Evolutionary conservation across 2,797 vertebrate genomes (phyloP).

Genomic region (Iguana delicatissima): DNA sequence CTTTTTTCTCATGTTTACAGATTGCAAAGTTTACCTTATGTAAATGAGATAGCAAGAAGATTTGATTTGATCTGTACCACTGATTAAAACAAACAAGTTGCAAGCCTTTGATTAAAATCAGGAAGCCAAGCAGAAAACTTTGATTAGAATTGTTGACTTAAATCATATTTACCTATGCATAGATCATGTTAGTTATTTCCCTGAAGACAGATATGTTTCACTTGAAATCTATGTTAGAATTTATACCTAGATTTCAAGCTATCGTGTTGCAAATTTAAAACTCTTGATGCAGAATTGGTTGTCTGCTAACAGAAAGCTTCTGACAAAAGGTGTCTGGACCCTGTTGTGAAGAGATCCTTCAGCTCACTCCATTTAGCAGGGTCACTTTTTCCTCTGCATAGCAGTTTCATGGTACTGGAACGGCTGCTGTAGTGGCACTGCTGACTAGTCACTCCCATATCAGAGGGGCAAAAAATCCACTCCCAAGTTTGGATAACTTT

Average conservation of each 20-base stretch:
- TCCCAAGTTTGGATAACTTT: neutral
- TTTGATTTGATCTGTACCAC: neutral
- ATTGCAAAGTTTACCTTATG: neutral
- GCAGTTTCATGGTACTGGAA: neutral
- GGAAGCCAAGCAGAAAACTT: conserved; percentile 11
- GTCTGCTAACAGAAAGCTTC: neutral
- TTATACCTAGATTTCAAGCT: neutral
- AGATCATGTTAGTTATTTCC: neutral
- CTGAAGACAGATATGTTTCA: neutral
- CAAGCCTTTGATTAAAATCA: conserved; percentile 17
- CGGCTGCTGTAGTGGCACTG: neutral
- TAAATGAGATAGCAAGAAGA: neutral
- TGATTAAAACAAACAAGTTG: conserved; percentile 22
- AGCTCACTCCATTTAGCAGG: neutral
- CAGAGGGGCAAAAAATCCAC: neutral
- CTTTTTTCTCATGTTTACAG: conserved; percentile 20
- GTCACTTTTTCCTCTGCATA: neutral
- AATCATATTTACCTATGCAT: neutral
- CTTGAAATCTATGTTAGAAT: neutral
- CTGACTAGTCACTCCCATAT: neutral
- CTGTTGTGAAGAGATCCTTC: neutral
- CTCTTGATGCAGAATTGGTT: neutral
- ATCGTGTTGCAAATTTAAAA: neutral
- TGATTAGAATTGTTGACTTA: conserved; percentile 22
- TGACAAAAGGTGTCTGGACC: neutral